These are phyloP conservation scores for Takifugu ocellatus DNA, from an alignment of 2,797 vertebrate species.

Conservation along the genomic window DNA sequence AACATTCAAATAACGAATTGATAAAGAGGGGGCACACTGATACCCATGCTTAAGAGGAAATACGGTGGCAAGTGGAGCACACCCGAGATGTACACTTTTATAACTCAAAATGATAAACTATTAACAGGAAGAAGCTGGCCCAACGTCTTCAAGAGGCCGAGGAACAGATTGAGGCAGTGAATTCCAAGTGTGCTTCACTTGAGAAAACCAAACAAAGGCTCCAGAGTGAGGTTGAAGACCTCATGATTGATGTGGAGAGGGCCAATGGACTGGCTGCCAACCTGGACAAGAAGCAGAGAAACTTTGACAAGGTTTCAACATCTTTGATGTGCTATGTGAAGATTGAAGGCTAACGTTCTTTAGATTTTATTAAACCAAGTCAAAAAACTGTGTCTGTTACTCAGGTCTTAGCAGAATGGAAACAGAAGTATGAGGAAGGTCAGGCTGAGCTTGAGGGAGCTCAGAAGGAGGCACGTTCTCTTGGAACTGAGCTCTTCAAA, in stretches of 20 bases:
- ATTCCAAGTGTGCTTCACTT: conserved; percentile 87
- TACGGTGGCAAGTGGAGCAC: too few species aligned
- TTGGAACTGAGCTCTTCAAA: conserved; percentile 86
- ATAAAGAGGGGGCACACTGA: too few species aligned
- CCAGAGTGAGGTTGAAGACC: conserved; percentile 87
- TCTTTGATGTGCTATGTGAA: neutral
- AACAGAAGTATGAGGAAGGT: conserved; percentile 84
- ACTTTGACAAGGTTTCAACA: conserved; percentile 82
- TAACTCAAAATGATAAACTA: neutral
- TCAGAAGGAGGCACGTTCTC: conserved; percentile 81
- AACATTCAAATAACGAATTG: conserved; percentile 22
- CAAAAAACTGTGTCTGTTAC: neutral
- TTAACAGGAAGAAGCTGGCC: conserved; percentile 77
- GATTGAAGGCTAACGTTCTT: neutral
- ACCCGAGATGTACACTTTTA: neutral
- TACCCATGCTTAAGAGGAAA: too few species aligned
- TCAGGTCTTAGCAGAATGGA: conserved; percentile 80
- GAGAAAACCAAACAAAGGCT: conserved; percentile 88
- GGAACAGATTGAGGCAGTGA: conserved; percentile 85
- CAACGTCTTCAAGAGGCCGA: conserved; percentile 86
- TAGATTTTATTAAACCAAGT: neutral
- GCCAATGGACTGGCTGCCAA: conserved; percentile 76
- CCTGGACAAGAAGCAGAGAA: conserved; percentile 87
- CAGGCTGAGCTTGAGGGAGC: conserved; percentile 84
- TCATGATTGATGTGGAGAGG: conserved; percentile 87